Evolutionary conservation across 2,888 invertebrate species (phyloP).

Genomic region (Aspidiotus destructor): DNA sequence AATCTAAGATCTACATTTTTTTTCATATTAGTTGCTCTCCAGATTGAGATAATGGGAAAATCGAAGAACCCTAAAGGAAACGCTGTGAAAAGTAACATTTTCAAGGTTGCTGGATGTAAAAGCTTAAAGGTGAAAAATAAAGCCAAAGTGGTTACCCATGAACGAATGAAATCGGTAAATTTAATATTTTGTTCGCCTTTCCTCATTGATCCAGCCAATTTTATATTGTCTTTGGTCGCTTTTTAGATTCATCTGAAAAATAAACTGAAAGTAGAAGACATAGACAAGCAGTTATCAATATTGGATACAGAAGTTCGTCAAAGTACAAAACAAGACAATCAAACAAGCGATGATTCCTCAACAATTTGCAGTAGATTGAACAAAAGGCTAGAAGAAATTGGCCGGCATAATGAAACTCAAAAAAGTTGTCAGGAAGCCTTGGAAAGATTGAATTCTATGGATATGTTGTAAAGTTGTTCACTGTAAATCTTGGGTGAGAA

Average conservation of each 20-base stretch:
- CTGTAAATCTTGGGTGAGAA: no score
- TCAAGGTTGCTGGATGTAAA: constrained; percentile 16
- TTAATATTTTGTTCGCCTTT: neutral
- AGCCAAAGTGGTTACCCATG: constrained; percentile 6
- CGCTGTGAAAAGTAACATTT: constrained; percentile 11
- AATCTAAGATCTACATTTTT: neutral
- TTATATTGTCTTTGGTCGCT: neutral
- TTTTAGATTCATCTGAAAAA: neutral
- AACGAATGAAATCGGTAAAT: constrained; percentile 16
- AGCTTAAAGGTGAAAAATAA: constrained; percentile 21
- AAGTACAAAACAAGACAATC: neutral
- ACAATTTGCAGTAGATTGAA: neutral
- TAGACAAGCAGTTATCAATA: constrained; percentile 16
- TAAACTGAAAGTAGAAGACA: constrained; percentile 17
- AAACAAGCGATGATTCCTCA: neutral
- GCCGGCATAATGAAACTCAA: constrained; percentile 6
- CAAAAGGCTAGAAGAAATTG: neutral
- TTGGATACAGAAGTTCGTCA: constrained; percentile 16
- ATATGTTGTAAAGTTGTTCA: neutral
- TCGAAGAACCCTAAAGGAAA: constrained; percentile 16
- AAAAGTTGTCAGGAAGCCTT: constrained; percentile 19
- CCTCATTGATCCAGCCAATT: neutral
- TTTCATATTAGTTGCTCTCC: neutral
- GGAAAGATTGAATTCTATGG: constrained; percentile 9
- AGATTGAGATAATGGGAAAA: constrained; percentile 19